Conservation (phyloP, 1,140 invertebrate species). For the Plectrocnemia conspersa region DNA sequence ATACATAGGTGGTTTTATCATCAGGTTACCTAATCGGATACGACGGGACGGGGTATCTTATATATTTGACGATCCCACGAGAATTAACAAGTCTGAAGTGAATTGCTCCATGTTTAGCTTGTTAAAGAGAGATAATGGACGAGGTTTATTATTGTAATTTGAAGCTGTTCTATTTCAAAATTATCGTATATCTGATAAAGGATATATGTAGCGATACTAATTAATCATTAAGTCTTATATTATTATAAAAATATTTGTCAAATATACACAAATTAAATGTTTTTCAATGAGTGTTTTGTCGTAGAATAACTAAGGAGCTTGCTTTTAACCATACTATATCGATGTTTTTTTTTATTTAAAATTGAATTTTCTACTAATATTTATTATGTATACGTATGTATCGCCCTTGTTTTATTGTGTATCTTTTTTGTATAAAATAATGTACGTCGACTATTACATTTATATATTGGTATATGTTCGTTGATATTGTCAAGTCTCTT, state of each 20-base stretch:
- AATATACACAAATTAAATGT: conserved; percentile 35
- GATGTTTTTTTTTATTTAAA: conserved; percentile 9
- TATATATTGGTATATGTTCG: conserved; percentile 4
- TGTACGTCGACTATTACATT: neutral
- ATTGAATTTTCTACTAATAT: conserved; percentile 3
- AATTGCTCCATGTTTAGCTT: conserved; percentile 29
- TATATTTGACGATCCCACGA: conserved; percentile 6
- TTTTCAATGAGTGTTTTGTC: conserved; percentile 34
- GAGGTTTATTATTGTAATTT: conserved; percentile 30
- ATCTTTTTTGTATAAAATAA: too few relatives aligned
- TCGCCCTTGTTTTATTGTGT: conserved; percentile 1
- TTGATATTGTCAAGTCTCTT: neutral
- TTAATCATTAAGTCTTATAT: conserved; percentile 30
- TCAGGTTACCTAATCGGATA: conserved; percentile 12
- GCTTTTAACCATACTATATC: conserved; percentile 18
- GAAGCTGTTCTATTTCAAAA: conserved; percentile 30
- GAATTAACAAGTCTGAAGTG: conserved; percentile 29
- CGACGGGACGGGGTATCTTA: neutral
- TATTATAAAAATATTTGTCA: conserved; percentile 34
- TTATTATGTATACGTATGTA: conserved; percentile 7
- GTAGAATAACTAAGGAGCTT: conserved; percentile 30
- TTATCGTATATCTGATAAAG: conserved; percentile 22
- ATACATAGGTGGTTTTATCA: conserved; percentile 29
- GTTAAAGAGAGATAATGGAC: conserved; percentile 14
- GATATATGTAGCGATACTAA: conserved; percentile 28